Evolutionary conservation across 2,113 vertebrate genomes (phyloP).

Genomic region (Aleadryas rufinucha): DNA sequence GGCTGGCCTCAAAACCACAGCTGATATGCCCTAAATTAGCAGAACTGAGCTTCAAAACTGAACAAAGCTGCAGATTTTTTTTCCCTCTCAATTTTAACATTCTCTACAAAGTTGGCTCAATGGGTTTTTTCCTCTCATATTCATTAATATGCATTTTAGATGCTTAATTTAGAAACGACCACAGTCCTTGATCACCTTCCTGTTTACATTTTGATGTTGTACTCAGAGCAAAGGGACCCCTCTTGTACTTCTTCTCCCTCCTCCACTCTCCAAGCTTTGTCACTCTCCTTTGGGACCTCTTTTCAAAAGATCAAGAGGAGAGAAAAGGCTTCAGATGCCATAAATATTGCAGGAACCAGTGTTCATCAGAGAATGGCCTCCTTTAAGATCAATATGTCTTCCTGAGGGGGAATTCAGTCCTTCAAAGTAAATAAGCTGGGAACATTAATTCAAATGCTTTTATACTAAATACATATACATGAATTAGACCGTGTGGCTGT

Average conservation of each 20-base stretch:
- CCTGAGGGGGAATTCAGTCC: slow-evolving; percentile 49
- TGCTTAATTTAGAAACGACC: slow-evolving; percentile 58
- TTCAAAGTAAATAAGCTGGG: slow-evolving; percentile 67
- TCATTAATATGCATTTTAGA: slow-evolving; percentile 67
- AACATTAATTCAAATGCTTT: slow-evolving; percentile 59
- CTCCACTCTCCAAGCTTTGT: slow-evolving; percentile 51
- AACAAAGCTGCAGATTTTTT: background rate
- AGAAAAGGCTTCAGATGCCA: slow-evolving; percentile 67
- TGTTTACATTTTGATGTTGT: slow-evolving; percentile 62
- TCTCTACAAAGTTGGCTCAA: background rate
- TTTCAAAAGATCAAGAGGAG: slow-evolving; percentile 71
- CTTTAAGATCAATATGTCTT: slow-evolving; percentile 64
- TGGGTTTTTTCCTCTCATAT: background rate
- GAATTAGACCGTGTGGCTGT: background rate
- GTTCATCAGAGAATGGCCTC: slow-evolving; percentile 60
- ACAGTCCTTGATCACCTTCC: slow-evolving; percentile 59
- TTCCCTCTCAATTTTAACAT: background rate
- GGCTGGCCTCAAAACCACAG: background rate
- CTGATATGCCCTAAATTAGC: background rate
- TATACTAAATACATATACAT: slow-evolving; percentile 52
- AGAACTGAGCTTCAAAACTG: background rate
- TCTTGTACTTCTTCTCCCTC: slow-evolving; percentile 31
- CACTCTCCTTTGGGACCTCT: slow-evolving; percentile 64
- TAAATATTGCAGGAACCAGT: slow-evolving; percentile 71
- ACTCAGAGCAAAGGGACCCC: slow-evolving; percentile 13